Conservation (phyloP, 64 coral and sea anemone genomes). For the Montipora capricornis region DNA sequence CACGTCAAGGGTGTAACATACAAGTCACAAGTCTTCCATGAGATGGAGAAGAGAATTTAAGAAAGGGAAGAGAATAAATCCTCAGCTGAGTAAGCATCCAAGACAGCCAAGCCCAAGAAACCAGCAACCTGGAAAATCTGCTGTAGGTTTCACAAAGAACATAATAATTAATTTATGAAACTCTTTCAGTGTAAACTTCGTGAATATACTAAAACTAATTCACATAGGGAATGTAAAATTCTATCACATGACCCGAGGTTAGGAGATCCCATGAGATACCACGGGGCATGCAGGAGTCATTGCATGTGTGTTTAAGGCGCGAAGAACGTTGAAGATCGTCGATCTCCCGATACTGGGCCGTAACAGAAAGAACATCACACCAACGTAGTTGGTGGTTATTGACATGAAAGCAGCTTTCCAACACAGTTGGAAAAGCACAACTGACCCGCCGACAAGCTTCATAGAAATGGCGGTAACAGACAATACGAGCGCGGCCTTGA, state of each 20-base stretch:
- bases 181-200: too few species aligned
- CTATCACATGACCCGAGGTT: constrained; percentile 44
- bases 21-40: constrained; percentile 31
- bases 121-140: not conserved
- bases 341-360: not conserved
- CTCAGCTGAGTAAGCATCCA: not conserved
- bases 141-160: too few species aligned
- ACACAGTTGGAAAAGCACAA: constrained; percentile 17
- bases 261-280: constrained; percentile 51
- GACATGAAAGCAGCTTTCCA: constrained; percentile 23
- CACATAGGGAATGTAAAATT: not conserved
- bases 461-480: constrained; percentile 15
- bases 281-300: constrained; percentile 17
- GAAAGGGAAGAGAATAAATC: not conserved
- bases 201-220: too few species aligned
- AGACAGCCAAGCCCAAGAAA: not conserved
- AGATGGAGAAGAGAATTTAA: not conserved
- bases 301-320: constrained; percentile 4
- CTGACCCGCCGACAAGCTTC: not conserved
- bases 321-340: not conserved
- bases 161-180: too few species aligned
- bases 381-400: constrained; percentile 49
- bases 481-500: not conserved
- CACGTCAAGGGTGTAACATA: constrained; percentile 10
- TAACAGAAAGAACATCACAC: constrained; percentile 12